These are phyloP conservation scores for Acanthis flammea DNA, from an alignment of 2,797 vertebrate genomes.

Conservation along the genomic window DNA sequence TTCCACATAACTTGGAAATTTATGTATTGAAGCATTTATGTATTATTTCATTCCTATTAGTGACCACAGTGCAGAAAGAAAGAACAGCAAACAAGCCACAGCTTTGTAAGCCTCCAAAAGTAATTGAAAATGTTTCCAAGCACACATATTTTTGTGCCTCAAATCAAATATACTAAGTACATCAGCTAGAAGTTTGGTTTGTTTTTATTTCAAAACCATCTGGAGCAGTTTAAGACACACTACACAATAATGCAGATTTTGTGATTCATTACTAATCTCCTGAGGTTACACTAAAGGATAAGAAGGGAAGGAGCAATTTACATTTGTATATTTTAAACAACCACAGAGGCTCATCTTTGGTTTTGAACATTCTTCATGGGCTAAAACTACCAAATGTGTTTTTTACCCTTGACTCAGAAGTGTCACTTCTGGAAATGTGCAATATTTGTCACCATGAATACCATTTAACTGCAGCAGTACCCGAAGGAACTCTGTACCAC, in stretches of 20 bases:
- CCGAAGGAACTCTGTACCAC: slow-evolving; percentile 80
- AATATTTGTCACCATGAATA: slow-evolving; percentile 94
- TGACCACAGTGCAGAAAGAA: not conserved
- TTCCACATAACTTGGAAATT: not conserved
- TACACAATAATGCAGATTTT: slow-evolving; percentile 24
- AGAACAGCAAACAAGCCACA: not conserved
- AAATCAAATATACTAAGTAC: slow-evolving; percentile 36
- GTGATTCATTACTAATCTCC: slow-evolving; percentile 32
- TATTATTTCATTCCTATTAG: slow-evolving; percentile 13
- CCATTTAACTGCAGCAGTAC: slow-evolving; percentile 82
- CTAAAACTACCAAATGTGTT: slow-evolving; percentile 78
- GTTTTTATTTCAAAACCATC: slow-evolving; percentile 53
- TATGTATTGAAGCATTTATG: not conserved
- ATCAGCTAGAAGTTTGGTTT: slow-evolving; percentile 22
- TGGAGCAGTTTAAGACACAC: slow-evolving; percentile 39
- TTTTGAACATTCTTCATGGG: slow-evolving; percentile 20
- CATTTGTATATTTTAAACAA: slow-evolving; percentile 64
- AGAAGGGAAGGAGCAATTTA: slow-evolving; percentile 65
- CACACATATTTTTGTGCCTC: slow-evolving; percentile 32
- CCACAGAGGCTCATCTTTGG: slow-evolving; percentile 6
- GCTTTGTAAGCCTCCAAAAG: slow-evolving; percentile 6
- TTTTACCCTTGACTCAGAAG: slow-evolving; percentile 92
- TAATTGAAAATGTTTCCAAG: slow-evolving; percentile 54
- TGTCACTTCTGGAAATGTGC: slow-evolving; percentile 83
- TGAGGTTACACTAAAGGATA: slow-evolving; percentile 41